phyloP scores from a whole-genome alignment of 2,797 vertebrate species.

The Helostoma temminkii region DNA sequence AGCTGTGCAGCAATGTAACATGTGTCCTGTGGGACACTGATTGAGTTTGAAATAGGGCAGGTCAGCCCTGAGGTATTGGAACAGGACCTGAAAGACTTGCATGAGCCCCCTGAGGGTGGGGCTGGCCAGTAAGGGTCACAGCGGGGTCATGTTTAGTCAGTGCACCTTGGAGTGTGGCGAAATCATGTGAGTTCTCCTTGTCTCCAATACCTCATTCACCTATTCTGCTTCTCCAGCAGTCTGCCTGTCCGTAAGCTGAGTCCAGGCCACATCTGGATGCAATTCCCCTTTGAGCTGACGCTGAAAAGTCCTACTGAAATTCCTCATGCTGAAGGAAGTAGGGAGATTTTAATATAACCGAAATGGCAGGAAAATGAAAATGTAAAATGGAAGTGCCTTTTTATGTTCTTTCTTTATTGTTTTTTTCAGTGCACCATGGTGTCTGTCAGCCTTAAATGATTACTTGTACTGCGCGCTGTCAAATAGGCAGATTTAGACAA shows the following conservation, averaged over 20 bases:
- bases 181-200: slow-evolving; percentile 54
- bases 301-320: slow-evolving; percentile 54
- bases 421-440: slow-evolving; percentile 35
- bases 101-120: slow-evolving; percentile 58
- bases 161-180: slow-evolving; percentile 77
- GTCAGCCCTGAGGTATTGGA: slow-evolving; percentile 73
- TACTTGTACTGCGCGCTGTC: slow-evolving; percentile 62
- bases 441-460: slow-evolving; percentile 55
- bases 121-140: slow-evolving; percentile 65
- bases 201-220: slow-evolving; percentile 33
- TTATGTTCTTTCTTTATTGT: slow-evolving; percentile 52
- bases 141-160: slow-evolving; percentile 81
- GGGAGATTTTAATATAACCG: slow-evolving; percentile 56
- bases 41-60: slow-evolving; percentile 83
- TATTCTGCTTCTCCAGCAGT: slow-evolving; percentile 45
- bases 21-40: slow-evolving; percentile 72
- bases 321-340: slow-evolving; percentile 45
- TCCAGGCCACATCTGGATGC: slow-evolving; percentile 80
- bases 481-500: slow-evolving; percentile 68
- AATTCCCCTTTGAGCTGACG: slow-evolving; percentile 61
- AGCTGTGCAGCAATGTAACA: slow-evolving; percentile 37
- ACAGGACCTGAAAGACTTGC: slow-evolving; percentile 77
- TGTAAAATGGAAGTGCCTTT: slow-evolving; percentile 57
- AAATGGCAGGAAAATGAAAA: slow-evolving; percentile 63
- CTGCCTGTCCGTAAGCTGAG: slow-evolving; percentile 62